Percentiles rank a stretch among this genome's conserved stretches.
These are phyloP conservation scores for Podarcis lilfordi DNA, from an alignment of 2,797 vertebrate genomes.

Conservation along the genomic window DNA sequence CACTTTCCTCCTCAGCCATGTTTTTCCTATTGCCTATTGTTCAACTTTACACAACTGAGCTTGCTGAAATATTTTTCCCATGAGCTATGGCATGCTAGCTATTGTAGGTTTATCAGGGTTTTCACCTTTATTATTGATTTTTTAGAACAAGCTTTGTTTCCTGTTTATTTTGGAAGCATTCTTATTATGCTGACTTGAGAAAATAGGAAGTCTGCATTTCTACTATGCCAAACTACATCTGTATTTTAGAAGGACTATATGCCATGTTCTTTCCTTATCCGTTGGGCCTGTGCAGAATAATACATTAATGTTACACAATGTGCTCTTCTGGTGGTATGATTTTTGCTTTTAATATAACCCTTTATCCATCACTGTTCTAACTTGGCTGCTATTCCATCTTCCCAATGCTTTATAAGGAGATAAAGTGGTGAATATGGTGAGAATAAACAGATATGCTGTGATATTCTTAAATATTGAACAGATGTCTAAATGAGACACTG, in stretches of 20 bases:
- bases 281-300: not conserved
- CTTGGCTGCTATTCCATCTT: not conserved
- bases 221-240: conserved; percentile 36
- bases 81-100: not conserved
- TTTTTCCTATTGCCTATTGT: not conserved
- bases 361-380: not conserved
- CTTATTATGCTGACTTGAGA: conserved; percentile 21
- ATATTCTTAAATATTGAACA: not conserved
- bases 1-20: not conserved
- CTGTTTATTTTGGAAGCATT: conserved; percentile 25
- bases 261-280: not conserved
- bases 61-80: not conserved
- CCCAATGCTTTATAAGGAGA: not conserved
- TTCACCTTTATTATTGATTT: not conserved
- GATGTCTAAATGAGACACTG: not conserved
- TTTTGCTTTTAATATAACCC: not conserved
- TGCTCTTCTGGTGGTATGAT: not conserved
- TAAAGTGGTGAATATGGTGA: not conserved
- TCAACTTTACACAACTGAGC: conserved; percentile 16
- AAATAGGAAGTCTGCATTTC: conserved; percentile 29
- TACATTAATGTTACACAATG: not conserved
- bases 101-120: not conserved
- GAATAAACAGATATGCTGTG: not conserved
- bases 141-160: conserved; percentile 26
- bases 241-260: conserved; percentile 1